phyloP scores from a whole-genome alignment of 2,888 invertebrate genomes.

The Drosophila incognita region DNA sequence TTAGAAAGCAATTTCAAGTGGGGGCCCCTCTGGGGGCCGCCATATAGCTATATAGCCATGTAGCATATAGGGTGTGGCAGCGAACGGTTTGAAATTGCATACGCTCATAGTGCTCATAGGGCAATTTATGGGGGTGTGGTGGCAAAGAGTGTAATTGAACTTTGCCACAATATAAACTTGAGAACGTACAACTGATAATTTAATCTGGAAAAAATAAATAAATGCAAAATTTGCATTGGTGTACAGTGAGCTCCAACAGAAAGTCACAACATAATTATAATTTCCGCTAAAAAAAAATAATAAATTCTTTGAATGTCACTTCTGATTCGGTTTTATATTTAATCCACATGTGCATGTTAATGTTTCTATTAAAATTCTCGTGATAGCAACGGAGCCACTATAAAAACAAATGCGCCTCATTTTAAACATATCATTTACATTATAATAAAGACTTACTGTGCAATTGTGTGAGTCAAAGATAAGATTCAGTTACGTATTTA shows the following conservation, averaged over 20 bases:
- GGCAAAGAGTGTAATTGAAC: conserved; percentile 24
- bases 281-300: background rate
- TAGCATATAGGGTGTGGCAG: conserved; percentile 60
- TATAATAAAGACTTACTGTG: conserved; percentile 17
- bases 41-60: conserved; percentile 23
- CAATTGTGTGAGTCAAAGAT: conserved; percentile 22
- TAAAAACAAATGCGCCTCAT: conserved; percentile 13
- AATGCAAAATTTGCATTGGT: conserved; percentile 1
- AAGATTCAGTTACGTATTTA: conserved; percentile 31
- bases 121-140: background rate
- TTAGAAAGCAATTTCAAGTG: conserved; percentile 78
- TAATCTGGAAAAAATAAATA: conserved; percentile 1
- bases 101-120: background rate
- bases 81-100: conserved; percentile 38
- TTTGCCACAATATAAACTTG: conserved; percentile 32
- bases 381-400: conserved; percentile 14
- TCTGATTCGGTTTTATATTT: background rate
- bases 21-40: conserved; percentile 16
- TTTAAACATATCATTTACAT: conserved; percentile 27
- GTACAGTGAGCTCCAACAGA: conserved; percentile 2
- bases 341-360: background rate
- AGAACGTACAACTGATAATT: conserved; percentile 27
- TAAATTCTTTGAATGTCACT: background rate
- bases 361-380: conserved; percentile 3
- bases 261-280: background rate